Evolutionary conservation across 2,113 vertebrate genomes (phyloP), one percentile per base, ranked within the genome.

Genomic region (Cottus gobio): DNA sequence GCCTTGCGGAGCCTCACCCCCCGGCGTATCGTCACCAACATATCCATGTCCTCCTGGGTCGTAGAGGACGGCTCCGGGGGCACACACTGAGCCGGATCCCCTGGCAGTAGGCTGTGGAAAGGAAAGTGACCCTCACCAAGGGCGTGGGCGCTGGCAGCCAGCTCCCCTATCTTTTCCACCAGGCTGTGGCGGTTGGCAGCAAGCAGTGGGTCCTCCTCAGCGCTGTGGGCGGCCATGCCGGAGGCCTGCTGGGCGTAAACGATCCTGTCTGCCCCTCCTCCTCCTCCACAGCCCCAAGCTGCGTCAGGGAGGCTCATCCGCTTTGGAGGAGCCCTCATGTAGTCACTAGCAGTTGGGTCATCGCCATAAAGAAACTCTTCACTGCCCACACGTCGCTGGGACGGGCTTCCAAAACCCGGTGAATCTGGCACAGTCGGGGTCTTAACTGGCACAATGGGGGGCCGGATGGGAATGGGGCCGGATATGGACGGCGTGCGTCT

Each of bases 91-190:
- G 83, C 46, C 0, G 56, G 52, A 54, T 83, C 82, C 9, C 74
- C 88, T 8, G 80, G 81, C 66, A 87, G 44, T 0, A 87, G 93
- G 84, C 86, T 85, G 48, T 96, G 96, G 89, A 98, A 98, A 24
- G 97, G 97, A 85, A 98, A 99, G 56, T 99, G 97, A 58, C 96
- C 97, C 85, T 99, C 98, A 0, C 96, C 98, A 31, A 99, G 94
- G 18, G 98, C 98, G 0, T 96, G 97, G 60, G 98, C 98, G 0
- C 97, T 96, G 0, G 98, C 98, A 80, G 97, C 98, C 91, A 99
- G 95, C 95, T 99, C 97, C 0, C 98, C 98, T 0, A 99, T 98
- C 96, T 99, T 98, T 92, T 99, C 97, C 85, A 99, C 98, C 93
- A 99, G 95, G 92, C 97, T 98, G 94, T 99, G 97, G 81, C 97